Evolutionary conservation across 2,113 vertebrate genomes (phyloP).

Genomic region (Calidris pugnax): DNA sequence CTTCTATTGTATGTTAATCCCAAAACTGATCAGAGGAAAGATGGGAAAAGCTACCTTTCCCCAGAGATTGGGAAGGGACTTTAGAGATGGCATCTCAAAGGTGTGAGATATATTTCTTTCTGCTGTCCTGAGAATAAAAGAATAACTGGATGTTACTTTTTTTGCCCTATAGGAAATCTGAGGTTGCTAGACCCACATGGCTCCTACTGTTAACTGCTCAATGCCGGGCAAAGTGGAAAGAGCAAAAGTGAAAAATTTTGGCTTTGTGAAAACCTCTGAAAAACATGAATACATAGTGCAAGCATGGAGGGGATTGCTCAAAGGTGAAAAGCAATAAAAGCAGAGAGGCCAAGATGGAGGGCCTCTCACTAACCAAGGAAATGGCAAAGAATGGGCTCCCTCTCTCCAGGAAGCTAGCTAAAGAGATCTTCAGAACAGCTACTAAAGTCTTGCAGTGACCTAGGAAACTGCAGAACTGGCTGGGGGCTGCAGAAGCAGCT

Average conservation of each 20-base stretch:
- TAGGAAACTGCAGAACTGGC: background rate
- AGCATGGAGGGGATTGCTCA: background rate
- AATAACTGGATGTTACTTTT: constrained; percentile 3
- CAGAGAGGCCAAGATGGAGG: background rate
- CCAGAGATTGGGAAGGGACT: background rate
- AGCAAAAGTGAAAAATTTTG: background rate
- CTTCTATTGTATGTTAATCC: background rate
- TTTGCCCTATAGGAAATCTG: constrained; percentile 21
- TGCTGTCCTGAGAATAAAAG: background rate
- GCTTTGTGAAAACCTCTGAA: background rate
- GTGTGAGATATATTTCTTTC: background rate
- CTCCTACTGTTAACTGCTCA: background rate
- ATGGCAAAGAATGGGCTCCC: background rate
- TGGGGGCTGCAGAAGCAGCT: background rate
- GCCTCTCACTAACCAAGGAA: background rate
- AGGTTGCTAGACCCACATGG: background rate
- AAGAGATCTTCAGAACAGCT: background rate
- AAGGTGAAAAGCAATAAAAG: background rate
- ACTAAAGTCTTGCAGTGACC: background rate
- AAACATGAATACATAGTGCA: background rate
- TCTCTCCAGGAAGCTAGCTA: background rate
- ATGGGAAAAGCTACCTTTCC: background rate
- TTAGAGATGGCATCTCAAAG: background rate
- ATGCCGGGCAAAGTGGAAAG: background rate
- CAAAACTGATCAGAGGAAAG: background rate